Evolutionary conservation across 2,797 vertebrate genomes (phyloP).

Genomic region (Capromys pilorides): DNA sequence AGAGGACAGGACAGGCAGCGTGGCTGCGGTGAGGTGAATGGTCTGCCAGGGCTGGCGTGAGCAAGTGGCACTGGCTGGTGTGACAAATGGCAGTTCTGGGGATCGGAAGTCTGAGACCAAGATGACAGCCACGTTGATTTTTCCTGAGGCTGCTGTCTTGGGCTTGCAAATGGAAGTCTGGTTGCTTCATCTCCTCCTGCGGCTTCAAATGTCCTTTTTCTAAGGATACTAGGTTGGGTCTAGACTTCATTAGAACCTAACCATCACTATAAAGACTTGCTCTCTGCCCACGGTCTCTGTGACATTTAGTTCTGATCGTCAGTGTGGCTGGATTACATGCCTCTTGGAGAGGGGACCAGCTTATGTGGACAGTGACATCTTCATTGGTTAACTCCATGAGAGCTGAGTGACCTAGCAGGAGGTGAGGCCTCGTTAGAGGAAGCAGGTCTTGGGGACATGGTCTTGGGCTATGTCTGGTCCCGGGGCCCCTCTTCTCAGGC

Average conservation of each 20-base stretch:
- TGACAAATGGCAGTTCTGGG: background rate
- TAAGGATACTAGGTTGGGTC: background rate
- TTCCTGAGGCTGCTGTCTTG: background rate
- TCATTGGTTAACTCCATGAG: background rate
- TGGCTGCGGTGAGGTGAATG: rapidly evolving
- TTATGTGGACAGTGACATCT: background rate
- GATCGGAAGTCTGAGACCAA: background rate
- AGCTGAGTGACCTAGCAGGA: background rate
- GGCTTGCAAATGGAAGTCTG: background rate
- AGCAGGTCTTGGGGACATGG: background rate
- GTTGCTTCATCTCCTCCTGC: background rate
- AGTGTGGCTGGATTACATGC: background rate
- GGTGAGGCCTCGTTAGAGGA: background rate
- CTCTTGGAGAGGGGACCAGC: background rate
- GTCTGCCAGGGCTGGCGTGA: background rate
- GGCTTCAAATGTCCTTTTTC: background rate
- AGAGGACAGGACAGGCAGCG: rapidly evolving
- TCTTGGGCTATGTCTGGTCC: background rate
- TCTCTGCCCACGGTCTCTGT: background rate
- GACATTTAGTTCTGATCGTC: background rate
- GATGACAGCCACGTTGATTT: background rate
- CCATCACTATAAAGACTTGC: background rate
- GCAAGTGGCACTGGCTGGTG: rapidly evolving
- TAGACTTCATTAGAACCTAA: background rate
- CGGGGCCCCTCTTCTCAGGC: background rate